These are phyloP conservation scores for Xiphophorus maculatus DNA, from an alignment of 2,113 vertebrate species.

Conservation along the genomic window DNA sequence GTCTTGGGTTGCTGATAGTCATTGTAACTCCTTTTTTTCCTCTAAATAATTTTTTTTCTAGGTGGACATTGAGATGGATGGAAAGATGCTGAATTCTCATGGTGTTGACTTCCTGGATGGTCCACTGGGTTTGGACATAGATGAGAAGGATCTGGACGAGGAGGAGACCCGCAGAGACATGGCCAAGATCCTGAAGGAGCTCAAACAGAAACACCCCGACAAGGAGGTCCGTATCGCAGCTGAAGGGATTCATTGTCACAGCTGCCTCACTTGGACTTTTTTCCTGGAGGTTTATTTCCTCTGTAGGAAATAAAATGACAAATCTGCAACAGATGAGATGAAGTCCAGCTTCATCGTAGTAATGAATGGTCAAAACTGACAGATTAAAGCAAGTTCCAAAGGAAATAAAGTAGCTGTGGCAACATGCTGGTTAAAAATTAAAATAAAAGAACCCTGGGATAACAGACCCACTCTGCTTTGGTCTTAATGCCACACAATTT, in stretches of 20 bases:
- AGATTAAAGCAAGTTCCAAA: neutral
- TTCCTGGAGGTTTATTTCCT: neutral
- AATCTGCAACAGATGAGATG: conserved; percentile 7
- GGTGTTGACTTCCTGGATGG: conserved; percentile 96
- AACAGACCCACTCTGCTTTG: no score
- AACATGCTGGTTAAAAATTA: neutral
- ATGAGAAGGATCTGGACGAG: conserved; percentile 94
- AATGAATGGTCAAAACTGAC: neutral
- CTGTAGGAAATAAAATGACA: conserved; percentile 5
- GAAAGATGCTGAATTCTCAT: conserved; percentile 96
- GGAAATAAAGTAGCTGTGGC: neutral
- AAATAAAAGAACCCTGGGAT: neutral
- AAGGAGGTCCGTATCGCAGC: conserved; percentile 82
- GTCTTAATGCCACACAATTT: no score
- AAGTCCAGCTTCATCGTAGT: neutral
- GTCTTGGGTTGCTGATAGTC: neutral
- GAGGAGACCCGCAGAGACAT: conserved; percentile 97
- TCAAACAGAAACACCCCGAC: conserved; percentile 98
- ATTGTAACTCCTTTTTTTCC: no score
- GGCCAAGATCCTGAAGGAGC: conserved; percentile 96
- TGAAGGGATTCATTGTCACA: neutral
- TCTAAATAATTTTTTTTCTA: neutral
- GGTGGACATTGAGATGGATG: conserved; percentile 98
- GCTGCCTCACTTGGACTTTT: neutral
- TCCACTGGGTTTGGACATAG: conserved; percentile 89